Conservation (phyloP, 2,113 vertebrate genomes). For the Shinisaurus crocodilurus region DNA sequence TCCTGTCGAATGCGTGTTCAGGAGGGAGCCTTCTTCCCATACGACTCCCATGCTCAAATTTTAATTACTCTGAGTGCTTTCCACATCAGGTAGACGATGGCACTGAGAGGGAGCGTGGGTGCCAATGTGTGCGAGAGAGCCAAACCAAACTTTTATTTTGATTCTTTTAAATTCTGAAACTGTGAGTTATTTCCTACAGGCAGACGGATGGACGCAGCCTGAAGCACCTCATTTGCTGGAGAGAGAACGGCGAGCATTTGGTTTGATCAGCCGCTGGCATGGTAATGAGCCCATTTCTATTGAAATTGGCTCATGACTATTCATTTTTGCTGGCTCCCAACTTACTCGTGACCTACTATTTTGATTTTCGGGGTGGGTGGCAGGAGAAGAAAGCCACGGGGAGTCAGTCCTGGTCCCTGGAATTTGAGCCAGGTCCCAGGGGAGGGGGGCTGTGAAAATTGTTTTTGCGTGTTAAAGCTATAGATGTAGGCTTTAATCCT, state of each 20-base stretch:
- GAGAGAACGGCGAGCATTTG: constrained; percentile 80
- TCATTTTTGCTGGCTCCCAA: constrained; percentile 80
- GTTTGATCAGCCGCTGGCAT: constrained; percentile 80
- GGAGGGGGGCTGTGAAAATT: accelerated
- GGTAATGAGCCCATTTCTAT: constrained; percentile 82
- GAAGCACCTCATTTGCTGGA: constrained; percentile 75
- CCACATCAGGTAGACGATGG: constrained; percentile 64
- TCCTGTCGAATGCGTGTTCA: constrained; percentile 54
- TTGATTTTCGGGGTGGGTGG: constrained; percentile 61
- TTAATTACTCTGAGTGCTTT: constrained; percentile 53
- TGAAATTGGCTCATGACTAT: constrained; percentile 82
- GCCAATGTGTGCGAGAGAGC: constrained; percentile 58
- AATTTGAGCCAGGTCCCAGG: constrained; percentile 33
- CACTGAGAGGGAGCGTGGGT: constrained; percentile 57
- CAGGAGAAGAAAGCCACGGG: constrained; percentile 51
- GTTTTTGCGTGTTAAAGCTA: accelerated
- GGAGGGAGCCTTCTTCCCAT: constrained; percentile 16
- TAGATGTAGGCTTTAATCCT: accelerated
- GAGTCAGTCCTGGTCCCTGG: constrained; percentile 52
- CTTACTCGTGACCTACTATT: constrained; percentile 79
- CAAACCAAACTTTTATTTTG: constrained; percentile 71
- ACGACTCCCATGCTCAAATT: constrained; percentile 35
- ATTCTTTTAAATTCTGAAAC: constrained; percentile 76
- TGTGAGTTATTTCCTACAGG: constrained; percentile 71
- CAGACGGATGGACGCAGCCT: constrained; percentile 75